Percentiles rank a stretch among this genome's conserved stretches.
Evolutionary conservation across 2,797 vertebrate species (phyloP).

Genomic region (Spinus olivaceus): DNA sequence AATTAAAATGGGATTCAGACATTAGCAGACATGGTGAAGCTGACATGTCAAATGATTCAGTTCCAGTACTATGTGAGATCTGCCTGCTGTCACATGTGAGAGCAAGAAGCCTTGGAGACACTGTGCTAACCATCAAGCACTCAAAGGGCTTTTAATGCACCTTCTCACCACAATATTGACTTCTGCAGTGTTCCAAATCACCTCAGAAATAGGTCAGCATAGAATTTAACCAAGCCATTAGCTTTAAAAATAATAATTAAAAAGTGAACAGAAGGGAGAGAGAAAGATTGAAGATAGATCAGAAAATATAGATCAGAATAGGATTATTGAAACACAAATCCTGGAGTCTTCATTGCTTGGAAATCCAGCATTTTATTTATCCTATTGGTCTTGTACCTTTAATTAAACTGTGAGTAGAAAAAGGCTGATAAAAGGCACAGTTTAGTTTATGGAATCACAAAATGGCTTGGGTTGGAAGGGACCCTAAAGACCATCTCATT

Average conservation of each 20-base stretch:
- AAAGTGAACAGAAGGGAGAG: neutral
- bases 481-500: neutral
- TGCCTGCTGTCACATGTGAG: neutral
- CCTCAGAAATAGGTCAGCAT: neutral
- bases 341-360: neutral
- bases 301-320: neutral
- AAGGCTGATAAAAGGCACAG: neutral
- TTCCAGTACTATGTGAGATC: neutral
- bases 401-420: neutral
- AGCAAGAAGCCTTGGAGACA: neutral
- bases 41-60: neutral
- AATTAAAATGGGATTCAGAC: neutral
- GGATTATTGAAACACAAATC: neutral
- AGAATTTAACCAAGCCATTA: rapidly evolving
- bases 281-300: neutral
- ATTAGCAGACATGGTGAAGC: neutral
- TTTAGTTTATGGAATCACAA: neutral
- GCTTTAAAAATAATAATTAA: neutral
- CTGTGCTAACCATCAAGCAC: neutral
- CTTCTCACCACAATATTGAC: neutral
- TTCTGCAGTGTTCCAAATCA: neutral
- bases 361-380: neutral
- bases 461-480: neutral
- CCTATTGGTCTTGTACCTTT: neutral
- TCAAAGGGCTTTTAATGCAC: neutral